Conservation (phyloP, 2,797 vertebrate species). For the Rhinatrema bivittatum region DNA sequence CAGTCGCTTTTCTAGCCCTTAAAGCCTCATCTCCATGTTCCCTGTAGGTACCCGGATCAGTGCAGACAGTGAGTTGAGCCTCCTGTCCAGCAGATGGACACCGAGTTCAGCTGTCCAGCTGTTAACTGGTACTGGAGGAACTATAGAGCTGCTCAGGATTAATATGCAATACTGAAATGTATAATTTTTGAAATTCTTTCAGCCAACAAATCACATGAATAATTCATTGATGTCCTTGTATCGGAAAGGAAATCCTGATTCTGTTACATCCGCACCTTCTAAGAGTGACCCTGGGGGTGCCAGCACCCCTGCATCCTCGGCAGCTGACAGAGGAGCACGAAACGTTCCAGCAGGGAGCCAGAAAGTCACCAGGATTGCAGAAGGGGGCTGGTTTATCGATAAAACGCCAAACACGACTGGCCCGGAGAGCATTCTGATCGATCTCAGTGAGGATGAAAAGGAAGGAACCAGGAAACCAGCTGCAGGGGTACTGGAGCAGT, state of each 20-base stretch:
- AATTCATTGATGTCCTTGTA: constrained; percentile 82
- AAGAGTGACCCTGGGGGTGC: constrained; percentile 28
- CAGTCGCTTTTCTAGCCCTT: too few species aligned
- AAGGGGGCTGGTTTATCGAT: constrained; percentile 83
- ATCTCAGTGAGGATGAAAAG: constrained; percentile 66
- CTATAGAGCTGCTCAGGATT: too few species aligned
- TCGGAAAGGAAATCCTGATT: constrained; percentile 62
- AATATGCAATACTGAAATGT: too few species aligned
- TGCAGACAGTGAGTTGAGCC: too few species aligned
- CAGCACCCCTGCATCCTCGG: background rate
- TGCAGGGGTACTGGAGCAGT: constrained; percentile 17
- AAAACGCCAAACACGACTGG: constrained; percentile 41
- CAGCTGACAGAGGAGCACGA: background rate
- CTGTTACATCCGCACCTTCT: constrained; percentile 25
- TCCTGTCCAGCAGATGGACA: too few species aligned
- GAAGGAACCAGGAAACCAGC: constrained; percentile 24
- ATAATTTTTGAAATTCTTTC: constrained; percentile 6
- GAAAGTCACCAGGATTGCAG: constrained; percentile 30
- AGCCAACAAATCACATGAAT: constrained; percentile 86
- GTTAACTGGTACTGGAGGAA: too few species aligned
- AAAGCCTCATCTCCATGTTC: too few species aligned
- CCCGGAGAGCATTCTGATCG: constrained; percentile 54
- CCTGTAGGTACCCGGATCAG: too few species aligned
- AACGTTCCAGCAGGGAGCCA: background rate
- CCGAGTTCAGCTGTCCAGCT: too few species aligned